phyloP scores from a whole-genome alignment of 2,888 invertebrate species.

The Augiades crinisus region DNA sequence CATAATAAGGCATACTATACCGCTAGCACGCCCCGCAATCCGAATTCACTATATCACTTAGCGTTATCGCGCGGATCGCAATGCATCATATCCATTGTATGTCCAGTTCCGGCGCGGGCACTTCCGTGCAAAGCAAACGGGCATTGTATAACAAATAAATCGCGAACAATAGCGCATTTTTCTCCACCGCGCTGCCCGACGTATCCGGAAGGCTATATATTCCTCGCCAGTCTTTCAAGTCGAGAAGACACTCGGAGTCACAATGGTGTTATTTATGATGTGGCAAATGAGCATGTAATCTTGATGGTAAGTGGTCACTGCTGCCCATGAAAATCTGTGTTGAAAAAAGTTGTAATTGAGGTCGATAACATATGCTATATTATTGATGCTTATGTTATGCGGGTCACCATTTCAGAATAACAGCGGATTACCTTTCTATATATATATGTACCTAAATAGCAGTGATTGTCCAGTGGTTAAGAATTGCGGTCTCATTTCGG shows the following conservation, averaged over 20 bases:
- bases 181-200: constrained; percentile 26
- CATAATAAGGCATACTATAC: constrained; percentile 7
- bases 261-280: too few relatives aligned
- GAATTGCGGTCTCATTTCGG: too few relatives aligned
- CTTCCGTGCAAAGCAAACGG: constrained; percentile 33
- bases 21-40: constrained; percentile 5
- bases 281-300: too few relatives aligned
- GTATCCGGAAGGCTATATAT: constrained; percentile 20
- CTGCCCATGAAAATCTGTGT: too few relatives aligned
- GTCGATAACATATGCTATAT: too few relatives aligned
- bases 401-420: too few relatives aligned
- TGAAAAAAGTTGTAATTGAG: too few relatives aligned
- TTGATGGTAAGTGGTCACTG: too few relatives aligned
- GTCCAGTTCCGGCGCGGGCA: constrained; percentile 47
- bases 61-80: constrained; percentile 64
- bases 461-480: too few relatives aligned
- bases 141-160: constrained; percentile 30
- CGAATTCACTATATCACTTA: constrained; percentile 37
- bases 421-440: too few relatives aligned
- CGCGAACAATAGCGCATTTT: constrained; percentile 32
- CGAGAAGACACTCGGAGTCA: constrained; percentile 9
- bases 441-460: too few relatives aligned
- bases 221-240: background rate
- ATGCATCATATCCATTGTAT: constrained; percentile 69
- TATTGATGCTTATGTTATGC: too few relatives aligned